Evolutionary conservation across 2,888 invertebrate species (phyloP), one percentile per base, ranked within the genome.

Genomic region (Sturmia bella): DNA sequence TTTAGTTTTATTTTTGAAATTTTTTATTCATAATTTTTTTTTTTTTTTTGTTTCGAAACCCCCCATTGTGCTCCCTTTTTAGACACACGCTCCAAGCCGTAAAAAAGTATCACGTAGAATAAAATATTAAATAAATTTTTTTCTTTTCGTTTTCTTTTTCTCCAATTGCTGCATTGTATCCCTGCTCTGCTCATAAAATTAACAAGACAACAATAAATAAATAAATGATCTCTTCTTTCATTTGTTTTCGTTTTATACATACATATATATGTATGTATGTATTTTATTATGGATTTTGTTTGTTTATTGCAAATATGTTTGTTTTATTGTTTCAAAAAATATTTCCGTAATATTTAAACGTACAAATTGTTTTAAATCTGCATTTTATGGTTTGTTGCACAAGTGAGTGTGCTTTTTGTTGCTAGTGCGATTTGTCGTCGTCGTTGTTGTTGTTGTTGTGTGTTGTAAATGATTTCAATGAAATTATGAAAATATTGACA

Each of bases 271-370:
- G n/a, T n/a, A n/a, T n/a, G n/a, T n/a, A n/a, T n/a, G n/a, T n/a
- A n/a, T n/a, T n/a, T n/a, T n/a, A n/a, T n/a, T n/a, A n/a, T n/a
- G n/a, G n/a, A n/a, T 2, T 63, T 37, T 24, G 17, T 24, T 19
- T 57, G 45, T 41, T 48, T 45, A 45, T 54, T 70, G 54, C 41
- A 54, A 78, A 32, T 64, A 48, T 27, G 19, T 74, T 75, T 72
- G 48, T 80, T 76, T 76, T 76, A 66, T 81, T 77, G 52, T 76
- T 72, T 63, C 54, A 66, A 43, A 61, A 66, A 69, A 57, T 76
- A 76, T 77, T 81, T 81, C 73, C 81, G 72, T 69, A 81, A 77
- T 81, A 52, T 73, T 81, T 81, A n/a, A 81, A 73, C 80, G 80
- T 81, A 68, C 68, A 68, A 54, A 75, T 59, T 64, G n/a, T 52